Evolutionary conservation across 2,888 invertebrate genomes (phyloP), one percentile per base, ranked within the genome.

Genomic region (Conops quadrifasciatus): DNA sequence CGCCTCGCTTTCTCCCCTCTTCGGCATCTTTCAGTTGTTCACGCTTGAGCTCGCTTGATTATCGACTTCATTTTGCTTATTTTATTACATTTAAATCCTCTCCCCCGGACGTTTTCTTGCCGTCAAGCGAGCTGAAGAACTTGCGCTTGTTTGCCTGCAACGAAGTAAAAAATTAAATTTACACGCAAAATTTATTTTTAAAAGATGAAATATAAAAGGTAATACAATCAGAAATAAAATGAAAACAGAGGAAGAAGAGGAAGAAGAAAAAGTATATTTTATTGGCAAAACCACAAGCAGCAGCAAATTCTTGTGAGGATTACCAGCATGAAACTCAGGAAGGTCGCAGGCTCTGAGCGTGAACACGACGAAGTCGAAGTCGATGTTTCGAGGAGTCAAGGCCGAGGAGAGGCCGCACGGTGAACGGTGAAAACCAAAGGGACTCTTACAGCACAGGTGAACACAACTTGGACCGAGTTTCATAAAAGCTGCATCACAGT

Each of bases 261-360:
- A 2, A 28, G 11, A 24, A 24, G 21, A 62, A 45, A 49, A 51
- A 28, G 1, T n/a, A 28, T 16, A 66, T 66, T 53, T 66, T 53
- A 66, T 66, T 66, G 66, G 66, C 53, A n/a, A 36, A 78, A 78
- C 76, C 72, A 71, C 71, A 71, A 76, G 74, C 70, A 71, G 74
- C 70, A 71, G 67, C 71, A 30, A 63, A 59, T 51, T 58, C 72
- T 69, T 62, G 58, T 63, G 67, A 71, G 71, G 21, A 71, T 71
- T 43, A 65, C 65, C 24, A 58, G 58, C 59, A 30, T 36, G 51
- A 66, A 70, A 59, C 47, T 71, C 67, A 64, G 26, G 49, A n/a
- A 19, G 19, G 53, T 7, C 21, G 7, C 21, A 58, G 15, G 2
- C 15, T 5, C 58, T 28, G 45, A 49, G 69, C 72, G 56, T 63